phyloP scores from a whole-genome alignment of 2,888 invertebrate genomes.

The Hedya salicella region DNA sequence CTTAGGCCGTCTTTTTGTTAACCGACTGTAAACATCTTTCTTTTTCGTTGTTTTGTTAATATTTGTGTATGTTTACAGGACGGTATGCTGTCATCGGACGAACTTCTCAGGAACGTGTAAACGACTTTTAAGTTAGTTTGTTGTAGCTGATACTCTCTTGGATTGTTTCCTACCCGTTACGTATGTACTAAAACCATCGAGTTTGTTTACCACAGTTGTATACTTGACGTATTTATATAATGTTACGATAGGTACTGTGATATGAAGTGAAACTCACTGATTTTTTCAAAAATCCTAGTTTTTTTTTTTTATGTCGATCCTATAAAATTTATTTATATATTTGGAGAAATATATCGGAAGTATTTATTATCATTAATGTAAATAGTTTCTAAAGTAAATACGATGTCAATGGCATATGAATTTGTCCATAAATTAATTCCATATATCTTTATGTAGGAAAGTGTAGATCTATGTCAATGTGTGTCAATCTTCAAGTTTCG shows the following conservation, averaged over 20 bases:
- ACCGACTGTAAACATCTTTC: no score
- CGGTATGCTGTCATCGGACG: slow-evolving; percentile 83
- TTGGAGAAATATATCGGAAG: slow-evolving; percentile 35
- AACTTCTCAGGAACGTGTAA: slow-evolving; percentile 82
- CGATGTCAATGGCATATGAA: slow-evolving; percentile 63
- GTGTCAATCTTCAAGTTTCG: slow-evolving; percentile 45
- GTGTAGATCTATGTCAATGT: slow-evolving; percentile 45
- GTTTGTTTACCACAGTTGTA: slow-evolving; percentile 51
- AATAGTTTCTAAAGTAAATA: slow-evolving; percentile 63
- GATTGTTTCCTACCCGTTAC: slow-evolving; percentile 57
- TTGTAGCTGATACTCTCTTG: slow-evolving; percentile 51
- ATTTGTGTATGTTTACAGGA: slow-evolving; percentile 74
- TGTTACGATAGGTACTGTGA: slow-evolving; percentile 72
- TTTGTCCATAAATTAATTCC: slow-evolving; percentile 68
- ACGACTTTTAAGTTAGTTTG: slow-evolving; percentile 47
- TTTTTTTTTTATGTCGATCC: slow-evolving; percentile 42
- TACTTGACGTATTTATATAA: slow-evolving; percentile 55
- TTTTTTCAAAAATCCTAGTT: slow-evolving; percentile 53
- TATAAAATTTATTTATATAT: slow-evolving; percentile 44
- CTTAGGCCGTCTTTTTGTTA: no score
- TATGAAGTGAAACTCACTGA: slow-evolving; percentile 62
- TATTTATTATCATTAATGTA: slow-evolving; percentile 60
- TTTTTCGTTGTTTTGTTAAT: background rate
- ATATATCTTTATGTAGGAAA: slow-evolving; percentile 56
- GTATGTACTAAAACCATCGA: slow-evolving; percentile 53